Evolutionary conservation across 1,140 invertebrate species (phyloP).

Genomic region (Trachymyrmex septentrionalis): DNA sequence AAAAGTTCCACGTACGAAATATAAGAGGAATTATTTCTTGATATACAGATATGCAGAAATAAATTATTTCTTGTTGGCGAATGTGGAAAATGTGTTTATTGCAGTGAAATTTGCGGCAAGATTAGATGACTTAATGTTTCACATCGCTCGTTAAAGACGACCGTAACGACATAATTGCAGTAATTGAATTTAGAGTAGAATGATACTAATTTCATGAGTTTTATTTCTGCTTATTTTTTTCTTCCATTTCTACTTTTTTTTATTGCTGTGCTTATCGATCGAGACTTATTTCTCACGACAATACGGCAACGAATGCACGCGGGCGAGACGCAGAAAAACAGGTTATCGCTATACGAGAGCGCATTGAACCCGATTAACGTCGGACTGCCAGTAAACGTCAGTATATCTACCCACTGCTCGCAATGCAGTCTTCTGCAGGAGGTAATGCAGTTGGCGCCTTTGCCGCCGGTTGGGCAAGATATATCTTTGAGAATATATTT

Average conservation of each 20-base stretch:
- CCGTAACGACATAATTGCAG: background rate
- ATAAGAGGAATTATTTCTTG: background rate
- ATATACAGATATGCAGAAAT: background rate
- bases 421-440: constrained; percentile 75
- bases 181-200: constrained; percentile 28
- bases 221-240: background rate
- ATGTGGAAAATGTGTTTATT: background rate
- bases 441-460: constrained; percentile 80
- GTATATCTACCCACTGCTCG: constrained; percentile 73
- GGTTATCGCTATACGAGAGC: constrained; percentile 64
- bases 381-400: constrained; percentile 59
- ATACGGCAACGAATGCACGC: constrained; percentile 35
- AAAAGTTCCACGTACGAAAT: background rate
- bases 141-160: background rate
- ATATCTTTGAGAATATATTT: background rate
- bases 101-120: background rate
- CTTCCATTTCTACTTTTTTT: background rate
- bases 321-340: constrained; percentile 64
- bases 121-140: constrained; percentile 1
- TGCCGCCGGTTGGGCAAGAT: constrained; percentile 64
- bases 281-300: constrained; percentile 33
- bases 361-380: constrained; percentile 72
- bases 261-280: constrained; percentile 55
- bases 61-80: background rate
- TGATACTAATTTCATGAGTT: background rate